These are phyloP conservation scores for Dasyurus viverrinus DNA, from an alignment of 2,113 vertebrate genomes.

Conservation along the genomic window DNA sequence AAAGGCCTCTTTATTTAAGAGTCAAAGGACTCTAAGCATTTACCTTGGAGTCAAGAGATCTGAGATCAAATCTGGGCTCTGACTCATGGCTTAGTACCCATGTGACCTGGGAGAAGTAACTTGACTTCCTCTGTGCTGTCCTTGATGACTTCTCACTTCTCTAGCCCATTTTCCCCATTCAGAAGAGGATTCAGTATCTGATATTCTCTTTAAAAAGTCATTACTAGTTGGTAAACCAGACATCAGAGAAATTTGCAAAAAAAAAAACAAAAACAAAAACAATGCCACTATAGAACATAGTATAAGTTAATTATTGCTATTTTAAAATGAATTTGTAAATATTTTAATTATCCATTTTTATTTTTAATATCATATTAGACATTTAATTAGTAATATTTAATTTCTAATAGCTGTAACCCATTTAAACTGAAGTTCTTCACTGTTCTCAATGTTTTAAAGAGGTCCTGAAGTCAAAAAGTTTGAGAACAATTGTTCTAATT, in stretches of 20 bases:
- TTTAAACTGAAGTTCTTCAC: background rate
- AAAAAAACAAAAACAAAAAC: background rate
- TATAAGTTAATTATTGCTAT: background rate
- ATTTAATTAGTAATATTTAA: too few relatives aligned
- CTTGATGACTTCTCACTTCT: background rate
- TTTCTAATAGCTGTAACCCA: too few relatives aligned
- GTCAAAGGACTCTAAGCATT: too few relatives aligned
- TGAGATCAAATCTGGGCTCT: background rate
- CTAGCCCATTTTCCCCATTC: background rate
- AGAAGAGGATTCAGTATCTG: background rate
- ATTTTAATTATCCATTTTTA: background rate
- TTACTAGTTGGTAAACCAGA: too few relatives aligned
- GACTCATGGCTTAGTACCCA: background rate
- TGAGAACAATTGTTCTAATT: background rate
- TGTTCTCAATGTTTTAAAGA: background rate
- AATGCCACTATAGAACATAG: background rate
- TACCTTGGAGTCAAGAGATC: background rate
- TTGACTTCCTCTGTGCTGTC: background rate
- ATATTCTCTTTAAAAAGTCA: too few relatives aligned
- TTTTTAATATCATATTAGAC: background rate
- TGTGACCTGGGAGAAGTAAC: background rate
- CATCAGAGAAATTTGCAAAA: too few relatives aligned
- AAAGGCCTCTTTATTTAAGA: background rate
- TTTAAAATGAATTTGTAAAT: background rate
- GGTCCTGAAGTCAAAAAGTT: background rate